phyloP scores from a whole-genome alignment of 2,888 invertebrate genomes.

The Noctua fimbriata region DNA sequence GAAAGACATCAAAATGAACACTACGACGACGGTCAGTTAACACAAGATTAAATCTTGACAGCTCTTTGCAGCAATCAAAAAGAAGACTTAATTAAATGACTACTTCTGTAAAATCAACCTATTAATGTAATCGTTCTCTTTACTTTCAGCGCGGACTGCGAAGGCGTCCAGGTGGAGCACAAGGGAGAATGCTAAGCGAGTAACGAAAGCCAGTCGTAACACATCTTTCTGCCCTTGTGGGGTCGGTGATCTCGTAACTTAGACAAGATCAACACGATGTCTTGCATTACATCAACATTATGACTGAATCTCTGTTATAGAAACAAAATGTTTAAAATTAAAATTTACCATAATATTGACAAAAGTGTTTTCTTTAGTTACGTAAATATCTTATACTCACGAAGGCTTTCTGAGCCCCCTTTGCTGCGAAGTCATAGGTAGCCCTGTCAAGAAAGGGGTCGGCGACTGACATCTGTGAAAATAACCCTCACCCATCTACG shows the following conservation, averaged over 20 bases:
- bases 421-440: no score
- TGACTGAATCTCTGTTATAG: no score
- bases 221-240: background rate
- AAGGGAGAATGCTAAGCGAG: background rate
- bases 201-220: fast-evolving
- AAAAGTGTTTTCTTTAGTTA: no score
- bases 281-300: no score
- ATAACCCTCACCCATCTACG: background rate
- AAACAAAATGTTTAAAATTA: no score
- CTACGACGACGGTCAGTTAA: background rate
- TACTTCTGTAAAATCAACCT: no score
- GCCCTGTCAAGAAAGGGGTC: background rate
- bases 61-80: no score
- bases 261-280: background rate
- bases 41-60: background rate
- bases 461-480: background rate
- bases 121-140: background rate
- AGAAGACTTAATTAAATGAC: background rate
- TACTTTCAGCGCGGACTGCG: conserved; percentile 7
- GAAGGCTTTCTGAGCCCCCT: no score
- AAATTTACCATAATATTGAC: no score
- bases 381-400: no score
- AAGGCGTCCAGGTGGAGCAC: background rate
- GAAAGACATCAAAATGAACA: background rate
- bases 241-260: background rate